Evolutionary conservation across 2,888 invertebrate species (phyloP).

Genomic region (Rhyacophila evoluta): DNA sequence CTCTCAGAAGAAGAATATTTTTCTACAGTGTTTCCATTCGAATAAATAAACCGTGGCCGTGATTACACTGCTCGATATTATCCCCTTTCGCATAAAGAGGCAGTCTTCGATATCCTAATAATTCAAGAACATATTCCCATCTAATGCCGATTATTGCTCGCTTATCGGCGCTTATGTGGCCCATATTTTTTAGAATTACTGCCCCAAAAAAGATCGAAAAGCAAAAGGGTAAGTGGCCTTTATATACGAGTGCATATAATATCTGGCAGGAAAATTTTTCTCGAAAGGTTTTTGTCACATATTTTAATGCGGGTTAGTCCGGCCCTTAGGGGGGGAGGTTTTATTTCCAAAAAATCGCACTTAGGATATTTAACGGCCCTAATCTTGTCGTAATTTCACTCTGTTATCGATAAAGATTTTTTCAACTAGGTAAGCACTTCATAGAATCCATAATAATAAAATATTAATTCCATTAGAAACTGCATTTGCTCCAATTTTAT

Average conservation of each 20-base stretch:
- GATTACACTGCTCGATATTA: constrained; percentile 36
- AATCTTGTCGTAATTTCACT: constrained; percentile 37
- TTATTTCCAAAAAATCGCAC: constrained; percentile 49
- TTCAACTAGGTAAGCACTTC: not conserved
- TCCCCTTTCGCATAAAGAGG: constrained; percentile 28
- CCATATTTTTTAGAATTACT: constrained; percentile 55
- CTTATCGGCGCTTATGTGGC: constrained; percentile 54
- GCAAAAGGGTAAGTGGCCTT: constrained; percentile 51
- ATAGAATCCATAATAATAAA: not conserved
- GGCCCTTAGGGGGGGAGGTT: constrained; percentile 30
- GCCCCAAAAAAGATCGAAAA: constrained; percentile 50
- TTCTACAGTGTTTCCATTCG: not conserved
- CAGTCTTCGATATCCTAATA: constrained; percentile 49
- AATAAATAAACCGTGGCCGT: constrained; percentile 27
- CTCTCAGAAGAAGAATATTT: not conserved
- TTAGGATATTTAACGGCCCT: constrained; percentile 41
- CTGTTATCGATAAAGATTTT: not conserved
- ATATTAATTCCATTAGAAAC: too few species aligned
- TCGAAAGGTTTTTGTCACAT: constrained; percentile 48
- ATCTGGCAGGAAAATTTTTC: constrained; percentile 24
- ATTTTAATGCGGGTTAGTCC: constrained; percentile 33
- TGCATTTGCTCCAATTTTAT: too few species aligned
- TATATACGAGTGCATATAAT: constrained; percentile 29
- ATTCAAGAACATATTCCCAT: constrained; percentile 54
- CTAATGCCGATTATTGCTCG: constrained; percentile 55